Percentiles rank a stretch among this genome's conserved stretches.
These are phyloP conservation scores for Cryptops parisi DNA, from an alignment of 2,888 invertebrate species.

Conservation along the genomic window DNA sequence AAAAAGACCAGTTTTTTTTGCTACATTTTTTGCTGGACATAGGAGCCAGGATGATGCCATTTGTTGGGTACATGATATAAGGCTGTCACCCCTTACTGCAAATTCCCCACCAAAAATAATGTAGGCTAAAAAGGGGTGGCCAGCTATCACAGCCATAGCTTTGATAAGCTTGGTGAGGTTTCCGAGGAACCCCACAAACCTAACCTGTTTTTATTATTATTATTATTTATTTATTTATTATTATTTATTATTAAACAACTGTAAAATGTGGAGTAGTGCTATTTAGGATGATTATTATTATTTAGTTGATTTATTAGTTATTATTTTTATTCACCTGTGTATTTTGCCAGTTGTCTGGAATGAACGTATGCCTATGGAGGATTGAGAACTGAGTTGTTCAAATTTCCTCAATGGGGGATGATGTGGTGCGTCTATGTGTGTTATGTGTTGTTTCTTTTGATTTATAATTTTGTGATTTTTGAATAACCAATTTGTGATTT, in stretches of 20 bases:
- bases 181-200: conserved; percentile 6
- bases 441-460: too few relatives aligned
- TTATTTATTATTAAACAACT: background rate
- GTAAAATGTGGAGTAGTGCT: too few relatives aligned
- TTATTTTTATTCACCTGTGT: too few relatives aligned
- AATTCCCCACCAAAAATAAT: background rate
- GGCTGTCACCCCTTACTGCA: conserved; percentile 14
- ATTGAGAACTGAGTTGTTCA: too few relatives aligned
- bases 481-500: too few relatives aligned
- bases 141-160: conserved; percentile 19
- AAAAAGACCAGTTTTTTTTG: background rate
- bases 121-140: conserved; percentile 14
- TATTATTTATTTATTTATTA: background rate
- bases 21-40: background rate
- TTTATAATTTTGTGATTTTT: too few relatives aligned
- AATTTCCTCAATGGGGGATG: too few relatives aligned
- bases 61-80: conserved; percentile 8
- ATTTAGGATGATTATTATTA: too few relatives aligned
- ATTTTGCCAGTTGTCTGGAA: too few relatives aligned
- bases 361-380: too few relatives aligned
- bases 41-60: conserved; percentile 11
- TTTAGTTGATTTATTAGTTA: too few relatives aligned
- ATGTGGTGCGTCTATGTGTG: too few relatives aligned
- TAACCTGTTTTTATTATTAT: background rate
- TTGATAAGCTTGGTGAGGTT: conserved; percentile 17